Evolutionary conservation across 2,888 invertebrate species (phyloP).

Genomic region (Augochlorella aurata): DNA sequence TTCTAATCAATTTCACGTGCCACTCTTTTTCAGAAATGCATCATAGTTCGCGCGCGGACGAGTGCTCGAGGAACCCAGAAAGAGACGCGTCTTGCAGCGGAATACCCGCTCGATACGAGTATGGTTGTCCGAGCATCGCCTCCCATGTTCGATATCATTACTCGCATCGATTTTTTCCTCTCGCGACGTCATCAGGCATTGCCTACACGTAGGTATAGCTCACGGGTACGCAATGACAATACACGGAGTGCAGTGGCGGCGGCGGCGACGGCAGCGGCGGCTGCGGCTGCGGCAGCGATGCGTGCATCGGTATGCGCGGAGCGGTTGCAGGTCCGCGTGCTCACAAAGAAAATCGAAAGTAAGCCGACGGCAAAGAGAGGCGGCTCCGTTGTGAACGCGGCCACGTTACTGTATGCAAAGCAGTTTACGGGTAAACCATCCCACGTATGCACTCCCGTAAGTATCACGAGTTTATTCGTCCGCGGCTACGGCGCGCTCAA

Average conservation of each 20-base stretch:
- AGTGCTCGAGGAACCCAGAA: no score
- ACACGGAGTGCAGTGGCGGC: neutral
- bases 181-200: slow-evolving; percentile 42
- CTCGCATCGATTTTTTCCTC: slow-evolving; percentile 1
- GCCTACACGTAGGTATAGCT: slow-evolving; percentile 44
- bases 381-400: slow-evolving; percentile 62
- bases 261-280: neutral
- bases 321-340: slow-evolving; percentile 46
- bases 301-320: slow-evolving; percentile 61
- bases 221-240: slow-evolving; percentile 36
- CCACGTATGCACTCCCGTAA: slow-evolving; percentile 48
- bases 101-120: no score
- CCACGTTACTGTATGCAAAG: slow-evolving; percentile 72
- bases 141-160: neutral
- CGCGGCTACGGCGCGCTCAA: slow-evolving; percentile 32
- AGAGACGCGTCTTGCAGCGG: no score
- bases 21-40: no score
- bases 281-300: neutral
- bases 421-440: slow-evolving; percentile 64
- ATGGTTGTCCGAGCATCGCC: neutral
- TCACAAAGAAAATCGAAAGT: slow-evolving; percentile 77
- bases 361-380: slow-evolving; percentile 70
- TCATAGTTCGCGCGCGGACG: no score
- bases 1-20: no score
- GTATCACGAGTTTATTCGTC: slow-evolving; percentile 45